Base-by-base conservation (phyloP, 2,888 invertebrate species). In the Lingula anatina region DNA sequence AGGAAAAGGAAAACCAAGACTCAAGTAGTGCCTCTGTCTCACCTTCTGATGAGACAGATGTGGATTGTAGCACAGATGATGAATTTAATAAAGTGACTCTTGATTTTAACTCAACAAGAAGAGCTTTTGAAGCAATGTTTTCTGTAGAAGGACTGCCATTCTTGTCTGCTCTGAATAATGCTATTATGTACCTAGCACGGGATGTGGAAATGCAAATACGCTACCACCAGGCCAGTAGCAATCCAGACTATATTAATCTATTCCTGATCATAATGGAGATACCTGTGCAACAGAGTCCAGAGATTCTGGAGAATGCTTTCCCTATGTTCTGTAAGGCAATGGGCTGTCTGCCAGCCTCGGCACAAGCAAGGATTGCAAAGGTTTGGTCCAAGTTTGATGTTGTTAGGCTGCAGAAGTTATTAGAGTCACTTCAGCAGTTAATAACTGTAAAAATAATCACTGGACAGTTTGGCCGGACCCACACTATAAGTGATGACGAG, bases 401-500 rank as follows among this genome's bases (percentile, higher is more conserved):
- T 2, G 60, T 62, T 2, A 57, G 60, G 26, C 55, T 71, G 7
- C 51, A 54, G 39, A 58, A 62, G 12, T 62, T 71, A 56, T 61
- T 73, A 2, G 59, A 64, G 42, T 59, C 65, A 18, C 79, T 93
- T 20, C 94, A 94, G 67, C 92, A 93, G 71, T 81, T 93, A 40
- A 88, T 94, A 57, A 91, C 92, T 0, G 80, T 92, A 21, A 84
- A 87, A 70, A 88, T 92, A 9, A 86, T 92, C 53, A 85, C 87
- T 37, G 86, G 86, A 2, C 84, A 85, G 55, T 74, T 72, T 73
- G 60, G 59, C 5, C 55, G 59, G 7, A 55, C 52, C 64, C 88
- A 85, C 65, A 84, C 84, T 51, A 84, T 92, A 42, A 90, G 92
- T 72, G 90, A 93, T 68, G 90, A 93, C 59, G 85, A 86, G 45